Evolutionary conservation across 1,140 invertebrate species (phyloP).

Genomic region (Drosophila busckii): DNA sequence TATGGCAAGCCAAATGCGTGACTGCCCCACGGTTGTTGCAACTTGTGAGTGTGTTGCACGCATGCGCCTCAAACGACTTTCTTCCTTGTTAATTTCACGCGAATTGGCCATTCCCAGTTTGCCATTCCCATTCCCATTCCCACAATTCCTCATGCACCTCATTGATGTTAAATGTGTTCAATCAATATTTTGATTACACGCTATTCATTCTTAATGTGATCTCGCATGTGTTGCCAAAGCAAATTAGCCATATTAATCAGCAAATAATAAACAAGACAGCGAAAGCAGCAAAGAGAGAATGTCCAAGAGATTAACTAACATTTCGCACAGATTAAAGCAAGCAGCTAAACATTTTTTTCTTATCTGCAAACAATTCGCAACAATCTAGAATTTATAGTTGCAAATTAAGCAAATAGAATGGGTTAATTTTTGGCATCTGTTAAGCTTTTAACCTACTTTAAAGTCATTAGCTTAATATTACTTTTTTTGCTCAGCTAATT

Average conservation of each 20-base stretch:
- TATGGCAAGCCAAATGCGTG: slow-evolving; percentile 62
- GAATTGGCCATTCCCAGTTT: slow-evolving; percentile 34
- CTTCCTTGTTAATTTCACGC: slow-evolving; percentile 58
- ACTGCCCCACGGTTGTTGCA: slow-evolving; percentile 40
- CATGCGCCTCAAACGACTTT: slow-evolving; percentile 45
- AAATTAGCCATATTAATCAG: slow-evolving; percentile 34
- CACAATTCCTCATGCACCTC: neutral
- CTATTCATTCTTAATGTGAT: slow-evolving; percentile 51
- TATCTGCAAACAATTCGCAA: too few relatives aligned
- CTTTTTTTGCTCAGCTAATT: too few relatives aligned
- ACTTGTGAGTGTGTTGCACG: slow-evolving; percentile 24
- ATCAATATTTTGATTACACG: slow-evolving; percentile 62
- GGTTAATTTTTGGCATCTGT: too few relatives aligned
- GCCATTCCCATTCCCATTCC: slow-evolving; percentile 6
- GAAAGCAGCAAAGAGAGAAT: neutral
- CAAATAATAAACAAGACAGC: neutral
- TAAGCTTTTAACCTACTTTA: too few relatives aligned
- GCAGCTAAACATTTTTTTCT: too few relatives aligned
- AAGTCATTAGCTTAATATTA: too few relatives aligned
- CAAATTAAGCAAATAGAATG: too few relatives aligned
- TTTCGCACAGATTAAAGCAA: too few relatives aligned
- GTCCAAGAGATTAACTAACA: neutral
- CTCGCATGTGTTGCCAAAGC: slow-evolving; percentile 29
- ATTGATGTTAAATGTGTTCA: slow-evolving; percentile 59
- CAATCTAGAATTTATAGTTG: too few relatives aligned